phyloP scores from a whole-genome alignment of 2,888 invertebrate species.

The Oegoconia quadripuncta region DNA sequence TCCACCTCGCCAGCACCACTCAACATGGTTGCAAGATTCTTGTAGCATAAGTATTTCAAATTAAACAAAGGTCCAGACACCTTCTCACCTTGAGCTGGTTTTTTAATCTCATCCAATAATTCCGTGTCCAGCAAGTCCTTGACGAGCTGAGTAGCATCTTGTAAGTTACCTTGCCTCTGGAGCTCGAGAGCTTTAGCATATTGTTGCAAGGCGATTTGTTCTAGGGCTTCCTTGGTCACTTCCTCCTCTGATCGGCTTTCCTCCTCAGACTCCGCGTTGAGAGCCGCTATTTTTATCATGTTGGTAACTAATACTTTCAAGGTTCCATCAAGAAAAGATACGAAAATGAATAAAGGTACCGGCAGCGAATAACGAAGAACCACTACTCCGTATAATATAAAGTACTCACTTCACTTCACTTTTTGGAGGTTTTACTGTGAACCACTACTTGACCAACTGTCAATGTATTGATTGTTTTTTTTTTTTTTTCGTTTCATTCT shows the following conservation, averaged over 20 bases:
- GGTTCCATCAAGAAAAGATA: not conserved
- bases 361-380: no score
- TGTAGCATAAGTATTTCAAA: slow-evolving; percentile 90
- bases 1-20: slow-evolving; percentile 78
- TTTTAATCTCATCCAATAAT: slow-evolving; percentile 77
- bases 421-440: no score
- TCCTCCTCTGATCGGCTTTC: slow-evolving; percentile 77
- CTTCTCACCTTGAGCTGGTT: slow-evolving; percentile 73
- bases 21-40: slow-evolving; percentile 88
- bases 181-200: slow-evolving; percentile 88
- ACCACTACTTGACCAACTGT: no score
- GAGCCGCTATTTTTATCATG: slow-evolving; percentile 82
- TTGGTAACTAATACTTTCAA: slow-evolving; percentile 4
- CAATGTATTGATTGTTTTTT: no score
- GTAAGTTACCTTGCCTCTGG: slow-evolving; percentile 81
- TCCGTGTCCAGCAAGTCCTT: slow-evolving; percentile 83
- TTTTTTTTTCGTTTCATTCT: no score
- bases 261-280: slow-evolving; percentile 82
- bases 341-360: not conserved
- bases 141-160: slow-evolving; percentile 84
- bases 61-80: slow-evolving; percentile 81
- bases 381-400: no score
- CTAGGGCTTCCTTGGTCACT: slow-evolving; percentile 78
- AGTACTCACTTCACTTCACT: no score
- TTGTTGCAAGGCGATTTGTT: slow-evolving; percentile 88